Percentiles rank a stretch among this genome's conserved stretches.
phyloP scores from a whole-genome alignment of 2,888 invertebrate species.

The Cyclophora punctaria region DNA sequence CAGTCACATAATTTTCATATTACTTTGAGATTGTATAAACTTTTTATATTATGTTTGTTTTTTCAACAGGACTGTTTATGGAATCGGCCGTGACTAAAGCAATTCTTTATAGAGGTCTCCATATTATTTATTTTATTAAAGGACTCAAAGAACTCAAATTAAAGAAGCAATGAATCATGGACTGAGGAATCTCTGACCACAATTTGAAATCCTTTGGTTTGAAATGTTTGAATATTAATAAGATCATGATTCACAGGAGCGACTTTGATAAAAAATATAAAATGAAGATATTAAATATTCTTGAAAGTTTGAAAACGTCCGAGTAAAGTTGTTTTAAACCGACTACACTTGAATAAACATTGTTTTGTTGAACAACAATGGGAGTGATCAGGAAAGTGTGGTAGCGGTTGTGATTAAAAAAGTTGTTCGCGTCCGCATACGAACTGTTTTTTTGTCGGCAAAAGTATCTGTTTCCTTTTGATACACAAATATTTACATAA shows the following conservation, averaged over 20 bases:
- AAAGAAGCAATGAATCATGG: conserved; percentile 39
- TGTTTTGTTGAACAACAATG: conserved; percentile 18
- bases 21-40: no score
- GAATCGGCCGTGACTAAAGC: no score
- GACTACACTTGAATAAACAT: conserved; percentile 12
- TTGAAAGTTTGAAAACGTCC: neutral
- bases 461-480: no score
- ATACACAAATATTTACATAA: no score
- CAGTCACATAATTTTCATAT: no score
- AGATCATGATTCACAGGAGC: conserved; percentile 39
- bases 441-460: no score
- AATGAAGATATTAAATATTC: conserved; percentile 11
- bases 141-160: conserved; percentile 4
- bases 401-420: conserved; percentile 14
- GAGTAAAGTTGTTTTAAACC: conserved; percentile 2
- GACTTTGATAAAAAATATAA: conserved; percentile 13
- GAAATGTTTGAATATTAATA: conserved; percentile 27
- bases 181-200: conserved; percentile 40
- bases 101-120: neutral
- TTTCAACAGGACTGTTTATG: no score
- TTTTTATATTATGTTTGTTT: no score
- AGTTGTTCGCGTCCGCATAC: conserved; percentile 1
- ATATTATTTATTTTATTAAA: conserved; percentile 3
- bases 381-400: conserved; percentile 18
- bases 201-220: conserved; percentile 25